Percentiles rank a stretch among this genome's conserved stretches.
These are phyloP conservation scores for Volucella inflata DNA, from an alignment of 2,888 invertebrate species.

Conservation along the genomic window DNA sequence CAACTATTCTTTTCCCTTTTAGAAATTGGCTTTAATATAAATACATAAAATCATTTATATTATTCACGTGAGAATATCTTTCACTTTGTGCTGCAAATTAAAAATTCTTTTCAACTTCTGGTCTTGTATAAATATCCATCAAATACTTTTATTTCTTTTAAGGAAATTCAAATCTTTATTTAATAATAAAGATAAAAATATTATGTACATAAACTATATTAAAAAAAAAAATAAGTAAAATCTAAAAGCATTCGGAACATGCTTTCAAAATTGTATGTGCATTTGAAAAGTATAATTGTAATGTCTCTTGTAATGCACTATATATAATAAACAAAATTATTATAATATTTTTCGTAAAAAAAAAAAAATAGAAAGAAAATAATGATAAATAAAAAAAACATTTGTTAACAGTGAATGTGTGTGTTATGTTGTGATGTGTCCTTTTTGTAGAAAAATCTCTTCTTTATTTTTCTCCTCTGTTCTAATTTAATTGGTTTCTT, in stretches of 20 bases:
- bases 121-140: slow-evolving; percentile 77
- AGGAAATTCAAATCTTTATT: slow-evolving; percentile 34
- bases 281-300: slow-evolving; percentile 54
- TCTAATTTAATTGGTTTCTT: slow-evolving; percentile 15
- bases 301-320: slow-evolving; percentile 68
- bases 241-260: slow-evolving; percentile 20
- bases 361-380: not conserved
- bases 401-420: slow-evolving; percentile 47
- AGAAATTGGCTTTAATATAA: slow-evolving; percentile 37
- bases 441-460: slow-evolving; percentile 28
- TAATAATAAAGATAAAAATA: slow-evolving; percentile 18
- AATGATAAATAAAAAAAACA: not conserved
- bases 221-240: slow-evolving; percentile 16
- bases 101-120: slow-evolving; percentile 71
- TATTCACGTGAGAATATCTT: slow-evolving; percentile 25
- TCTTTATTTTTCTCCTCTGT: slow-evolving; percentile 28
- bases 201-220: not conserved
- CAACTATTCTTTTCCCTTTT: not conserved
- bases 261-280: slow-evolving; percentile 57
- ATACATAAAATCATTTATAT: slow-evolving; percentile 30
- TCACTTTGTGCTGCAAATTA: slow-evolving; percentile 21
- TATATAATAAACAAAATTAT: slow-evolving; percentile 4
- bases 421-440: slow-evolving; percentile 65
- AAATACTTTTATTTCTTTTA: slow-evolving; percentile 60
- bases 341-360: slow-evolving; percentile 4